Base-by-base conservation (phyloP, 2,113 vertebrate genomes). In the Cochlearius cochlearius region DNA sequence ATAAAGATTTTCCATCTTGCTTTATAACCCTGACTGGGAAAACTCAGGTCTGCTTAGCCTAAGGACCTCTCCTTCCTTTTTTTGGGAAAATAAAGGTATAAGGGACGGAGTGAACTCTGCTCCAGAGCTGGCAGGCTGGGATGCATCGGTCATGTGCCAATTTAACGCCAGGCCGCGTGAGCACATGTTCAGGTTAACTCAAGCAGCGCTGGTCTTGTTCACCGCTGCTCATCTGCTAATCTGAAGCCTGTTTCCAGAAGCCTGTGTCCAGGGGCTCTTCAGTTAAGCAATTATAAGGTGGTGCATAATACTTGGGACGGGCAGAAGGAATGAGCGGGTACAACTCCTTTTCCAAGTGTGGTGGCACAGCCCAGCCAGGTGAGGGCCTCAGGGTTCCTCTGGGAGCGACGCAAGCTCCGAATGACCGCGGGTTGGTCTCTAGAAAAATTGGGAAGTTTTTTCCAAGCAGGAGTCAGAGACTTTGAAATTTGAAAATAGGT, bases 401-500 rank as follows among this genome's bases (percentile, higher is more conserved):
- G 30, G 76, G 26, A 50, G 43, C 0, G 0, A 20, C 36, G 45
- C 52, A n/a, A 36, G 12, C 34, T 43, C 25, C 1, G 2, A 11
- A 3, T 23, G 25, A 29, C 6, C 0, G 2, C 43, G 23, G 27
- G 26, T 15, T 3, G 0, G 14, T 15, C 17, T 63, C 39, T 18
- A 0, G 43, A 41, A 56, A 78, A 71, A 45, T 22, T 13, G 21
- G 27, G 15, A 50, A 32, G 12, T 52, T 64, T 71, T 47, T 87
- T 60, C 58, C 10, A 32, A 30, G 39, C 50, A 62, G 23, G 17
- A 59, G 15, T 77, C 41, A 45, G 43, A 92, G 32, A 55, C 36
- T 58, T 78, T 32, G 41, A 53, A 34, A 62, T 72, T n/a, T 52
- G 20, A 64, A 82, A 69, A 84, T 2, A 20, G 11, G 6, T 30